A percentile compares a stretch with the other conserved stretches of the same genome.
Evolutionary conservation across 2,888 invertebrate genomes (phyloP).

Genomic region (Pterostichus madidus): DNA sequence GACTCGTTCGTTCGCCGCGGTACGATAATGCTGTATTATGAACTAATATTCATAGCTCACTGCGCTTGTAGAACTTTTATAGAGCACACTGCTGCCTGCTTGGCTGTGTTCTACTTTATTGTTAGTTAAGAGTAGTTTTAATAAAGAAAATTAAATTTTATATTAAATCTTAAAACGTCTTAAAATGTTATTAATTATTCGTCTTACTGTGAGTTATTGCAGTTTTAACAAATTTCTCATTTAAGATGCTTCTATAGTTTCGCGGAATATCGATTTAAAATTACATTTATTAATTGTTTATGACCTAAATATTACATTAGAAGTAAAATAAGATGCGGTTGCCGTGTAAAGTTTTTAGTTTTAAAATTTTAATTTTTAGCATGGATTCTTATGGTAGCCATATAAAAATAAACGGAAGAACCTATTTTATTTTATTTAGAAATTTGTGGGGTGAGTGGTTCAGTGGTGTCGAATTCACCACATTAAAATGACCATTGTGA

Average conservation of each 20-base stretch:
- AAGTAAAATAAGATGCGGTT: no score
- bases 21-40: constrained; percentile 24
- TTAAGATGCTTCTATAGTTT: background rate
- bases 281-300: no score
- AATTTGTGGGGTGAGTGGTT: no score
- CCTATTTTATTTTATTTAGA: no score
- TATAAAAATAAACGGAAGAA: no score
- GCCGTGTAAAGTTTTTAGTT: no score
- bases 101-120: background rate
- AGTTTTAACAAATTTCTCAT: background rate
- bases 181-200: background rate
- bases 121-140: background rate
- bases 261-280: no score
- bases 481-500: no score
- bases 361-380: no score
- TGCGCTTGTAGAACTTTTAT: constrained; percentile 1
- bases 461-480: no score
- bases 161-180: background rate
- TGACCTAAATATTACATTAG: no score
- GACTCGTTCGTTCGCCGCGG: background rate
- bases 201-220: background rate
- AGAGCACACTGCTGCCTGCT: background rate
- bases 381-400: no score
- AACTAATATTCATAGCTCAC: constrained; percentile 28
- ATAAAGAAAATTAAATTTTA: constrained; percentile 40